Evolutionary conservation across 2,888 invertebrate genomes (phyloP), one percentile per base, ranked within the genome.

Genomic region (Caenorhabditis sp.): DNA sequence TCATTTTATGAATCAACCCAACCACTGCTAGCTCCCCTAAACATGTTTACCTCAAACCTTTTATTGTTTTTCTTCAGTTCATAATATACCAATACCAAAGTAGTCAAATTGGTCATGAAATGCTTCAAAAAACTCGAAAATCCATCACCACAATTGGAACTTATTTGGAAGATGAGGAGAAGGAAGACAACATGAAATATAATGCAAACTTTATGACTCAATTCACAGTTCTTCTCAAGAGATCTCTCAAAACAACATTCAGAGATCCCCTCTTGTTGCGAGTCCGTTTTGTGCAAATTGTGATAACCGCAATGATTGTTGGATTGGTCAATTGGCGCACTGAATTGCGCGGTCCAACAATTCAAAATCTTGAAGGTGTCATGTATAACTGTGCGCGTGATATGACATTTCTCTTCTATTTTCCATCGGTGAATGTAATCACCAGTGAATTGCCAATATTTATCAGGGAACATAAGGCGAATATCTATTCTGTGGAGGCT

Each of bases 351-450:
- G 81, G 80, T 5, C 66, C 69, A n/a, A 70, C 78, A 10, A 67
- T 82, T 56, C 76, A 80, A 57, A 85, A 83, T 63, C 31, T 84
- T 49, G 84, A 84, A 54, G 85, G 85, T n/a, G 76, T 83, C 17
- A 71, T 85, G 61, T 85, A 80, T 74, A 85, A 84, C 70, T 78
- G 78, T 50, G 82, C 77, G 10, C 68, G 84, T 10, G 84, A 94
- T 88, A 94, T 95, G 93, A 95, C 95, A 5, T 95, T 96, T 89
- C 93, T 94, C 87, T 95, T 95, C 89, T 92, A 95, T 17, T 95
- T 95, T 87, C 93, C 95, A 68, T 95, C 95, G 27, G 93, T 95
- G 73, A 93, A 93, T 88, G 96, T 95, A 89, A 95, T 96, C 88
- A 94, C 94, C 82, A 91, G 93, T 0, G 95, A 96, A 88, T 90